A percentile compares a stretch with the other conserved stretches of the same genome.
Conservation (phyloP, 2,888 invertebrate species). For the Malacosoma neustria region DNA sequence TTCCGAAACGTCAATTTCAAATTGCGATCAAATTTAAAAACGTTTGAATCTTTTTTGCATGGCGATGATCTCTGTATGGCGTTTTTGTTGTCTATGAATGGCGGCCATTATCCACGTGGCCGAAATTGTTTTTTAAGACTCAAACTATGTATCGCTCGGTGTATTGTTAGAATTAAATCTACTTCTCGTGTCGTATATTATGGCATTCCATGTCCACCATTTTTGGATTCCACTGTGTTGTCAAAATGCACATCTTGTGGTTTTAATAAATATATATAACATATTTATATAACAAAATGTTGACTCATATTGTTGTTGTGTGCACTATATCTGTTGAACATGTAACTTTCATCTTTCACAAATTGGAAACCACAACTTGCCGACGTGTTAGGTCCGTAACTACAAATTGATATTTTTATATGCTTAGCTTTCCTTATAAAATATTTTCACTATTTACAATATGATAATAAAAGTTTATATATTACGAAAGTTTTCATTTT, state of each 20-base stretch:
- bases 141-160: not conserved
- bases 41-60: not conserved
- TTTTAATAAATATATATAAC: not conserved
- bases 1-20: not conserved
- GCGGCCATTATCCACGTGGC: not conserved
- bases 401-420: conserved; percentile 67
- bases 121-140: too few relatives aligned
- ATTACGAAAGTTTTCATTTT: conserved; percentile 30
- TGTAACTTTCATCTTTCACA: conserved; percentile 1
- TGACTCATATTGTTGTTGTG: not conserved
- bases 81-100: not conserved
- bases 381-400: conserved; percentile 51
- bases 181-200: not conserved
- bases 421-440: conserved; percentile 70
- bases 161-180: not conserved
- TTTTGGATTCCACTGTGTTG: conserved; percentile 3
- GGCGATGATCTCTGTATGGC: not conserved
- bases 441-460: conserved; percentile 69
- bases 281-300: not conserved
- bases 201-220: not conserved
- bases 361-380: conserved; percentile 38
- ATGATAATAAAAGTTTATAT: conserved; percentile 67
- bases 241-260: not conserved
- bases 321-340: conserved; percentile 1
- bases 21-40: not conserved